phyloP scores from a whole-genome alignment of 2,888 invertebrate genomes.

The Gasteruption jaculator region DNA sequence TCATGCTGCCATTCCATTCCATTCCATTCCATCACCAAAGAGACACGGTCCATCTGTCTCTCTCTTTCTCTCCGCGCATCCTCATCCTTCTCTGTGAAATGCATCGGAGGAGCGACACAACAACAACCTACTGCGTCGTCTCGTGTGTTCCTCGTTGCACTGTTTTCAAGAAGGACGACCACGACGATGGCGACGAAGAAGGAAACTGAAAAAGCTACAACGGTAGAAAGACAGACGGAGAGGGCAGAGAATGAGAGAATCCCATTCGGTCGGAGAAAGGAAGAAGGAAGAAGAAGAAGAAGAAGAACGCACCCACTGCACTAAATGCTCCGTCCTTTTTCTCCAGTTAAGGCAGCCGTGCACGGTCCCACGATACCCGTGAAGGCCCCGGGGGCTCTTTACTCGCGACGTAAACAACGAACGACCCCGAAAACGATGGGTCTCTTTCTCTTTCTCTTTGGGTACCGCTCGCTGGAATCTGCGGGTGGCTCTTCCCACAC shows the following conservation, averaged over 20 bases:
- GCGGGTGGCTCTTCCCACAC: conserved; percentile 12
- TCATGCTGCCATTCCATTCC: conserved; percentile 28
- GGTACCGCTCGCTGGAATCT: conserved; percentile 4
- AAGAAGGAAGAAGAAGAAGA: conserved; percentile 14
- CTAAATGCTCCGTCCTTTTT: conserved; percentile 40
- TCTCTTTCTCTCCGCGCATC: conserved; percentile 18
- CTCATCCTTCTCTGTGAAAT: conserved; percentile 17
- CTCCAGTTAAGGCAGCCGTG: conserved; percentile 26
- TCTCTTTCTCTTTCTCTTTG: conserved; percentile 7
- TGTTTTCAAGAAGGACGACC: conserved; percentile 19
- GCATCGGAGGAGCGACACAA: too few species aligned
- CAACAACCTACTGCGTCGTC: conserved; percentile 22
- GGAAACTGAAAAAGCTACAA: too few species aligned
- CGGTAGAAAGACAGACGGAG: conserved; percentile 11
- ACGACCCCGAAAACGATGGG: conserved; percentile 25
- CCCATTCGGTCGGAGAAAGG: conserved; percentile 19
- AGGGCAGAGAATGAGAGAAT: conserved; percentile 11
- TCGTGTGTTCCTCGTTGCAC: conserved; percentile 19
- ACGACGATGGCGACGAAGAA: conserved; percentile 1
- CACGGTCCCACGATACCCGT: conserved; percentile 37
- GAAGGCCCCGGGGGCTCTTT: conserved; percentile 26
- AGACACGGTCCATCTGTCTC: conserved; percentile 26
- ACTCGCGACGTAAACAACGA: conserved; percentile 44
- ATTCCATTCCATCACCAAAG: conserved; percentile 33
- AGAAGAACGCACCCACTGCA: conserved; percentile 33